Base-by-base conservation (phyloP, 1,140 invertebrate genomes). In the Pemphigus obesinymphae region DNA sequence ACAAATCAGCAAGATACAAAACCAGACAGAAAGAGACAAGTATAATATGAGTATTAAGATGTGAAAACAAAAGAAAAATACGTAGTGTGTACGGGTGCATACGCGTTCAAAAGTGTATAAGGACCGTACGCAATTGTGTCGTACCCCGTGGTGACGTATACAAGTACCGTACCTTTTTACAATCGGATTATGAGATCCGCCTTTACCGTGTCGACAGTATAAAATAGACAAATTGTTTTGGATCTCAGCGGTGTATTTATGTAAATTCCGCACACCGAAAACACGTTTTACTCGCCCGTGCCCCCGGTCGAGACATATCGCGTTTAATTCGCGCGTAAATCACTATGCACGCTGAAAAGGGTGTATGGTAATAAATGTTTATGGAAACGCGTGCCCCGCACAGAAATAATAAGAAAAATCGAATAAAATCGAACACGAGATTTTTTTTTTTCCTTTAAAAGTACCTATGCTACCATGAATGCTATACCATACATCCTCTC, bases 191-290 rank as follows among this genome's bases (percentile, higher is more conserved):
- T n/a, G n/a, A 40, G 43, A 48, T 72, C 70, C 70, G 70, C 70
- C 70, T 50, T 73, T 73, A 73, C 43, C 45, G 45, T 73, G 70
- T 73, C 15, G 20, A 11, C n/a, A 26, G 34, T 40, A 45, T 70
- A 45, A 70, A n/a, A 43, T 45, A 29, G 68, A 70, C 40, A 26
- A 70, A 70, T 70, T 17, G 23, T 70, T 70, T 70, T n/a, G 37
- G 23, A 70, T 70, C 37, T 26, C 37, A 40, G 13, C 40, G 23
- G 23, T 11, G 10, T 26, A 8, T 31, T 73, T 50, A 73, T 73
- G 68, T 72, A 48, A 48, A 72, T 72, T 29, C 48, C 15, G n/a
- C n/a, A 7, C 13, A 13, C 8, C 15, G n/a, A 29, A n/a, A 48
- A 48, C 68, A 29, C 43, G 40, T 0, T 7, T 29, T 26, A 2